Conservation (phyloP, 2,888 invertebrate genomes). For the Minunthozetes semirufus region DNA sequence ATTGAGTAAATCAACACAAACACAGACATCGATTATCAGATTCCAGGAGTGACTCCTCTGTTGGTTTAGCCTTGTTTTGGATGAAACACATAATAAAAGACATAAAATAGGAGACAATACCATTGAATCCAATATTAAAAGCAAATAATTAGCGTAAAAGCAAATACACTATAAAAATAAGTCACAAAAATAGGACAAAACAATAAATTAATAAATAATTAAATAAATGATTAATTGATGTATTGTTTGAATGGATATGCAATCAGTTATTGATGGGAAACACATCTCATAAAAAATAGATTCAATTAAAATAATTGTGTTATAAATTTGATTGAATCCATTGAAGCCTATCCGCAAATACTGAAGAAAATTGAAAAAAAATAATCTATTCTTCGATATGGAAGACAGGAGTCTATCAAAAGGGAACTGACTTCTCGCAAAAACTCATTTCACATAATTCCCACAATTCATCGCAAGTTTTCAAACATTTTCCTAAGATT, state of each 20-base stretch:
- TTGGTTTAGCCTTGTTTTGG: not conserved
- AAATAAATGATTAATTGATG: too few species aligned
- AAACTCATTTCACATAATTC: too few species aligned
- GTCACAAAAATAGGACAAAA: not conserved
- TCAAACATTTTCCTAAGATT: not conserved
- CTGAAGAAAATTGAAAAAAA: too few species aligned
- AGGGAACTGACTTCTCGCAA: too few species aligned
- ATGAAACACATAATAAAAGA: not conserved
- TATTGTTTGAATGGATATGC: not conserved
- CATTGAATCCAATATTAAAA: not conserved
- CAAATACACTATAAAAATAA: not conserved
- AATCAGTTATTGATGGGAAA: not conserved
- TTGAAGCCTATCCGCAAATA: not conserved
- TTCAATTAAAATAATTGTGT: not conserved
- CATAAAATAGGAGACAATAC: not conserved
- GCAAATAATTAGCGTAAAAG: not conserved
- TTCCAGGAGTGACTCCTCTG: not conserved
- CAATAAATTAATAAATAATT: not conserved
- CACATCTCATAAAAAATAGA: not conserved
- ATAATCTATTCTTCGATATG: too few species aligned
- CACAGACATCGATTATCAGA: not conserved
- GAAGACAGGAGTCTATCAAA: too few species aligned
- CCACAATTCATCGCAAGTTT: too few species aligned
- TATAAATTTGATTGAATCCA: not conserved
- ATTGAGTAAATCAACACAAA: not conserved